phyloP scores from a whole-genome alignment of 2,797 vertebrate species.

The Fistularia commersonii region DNA sequence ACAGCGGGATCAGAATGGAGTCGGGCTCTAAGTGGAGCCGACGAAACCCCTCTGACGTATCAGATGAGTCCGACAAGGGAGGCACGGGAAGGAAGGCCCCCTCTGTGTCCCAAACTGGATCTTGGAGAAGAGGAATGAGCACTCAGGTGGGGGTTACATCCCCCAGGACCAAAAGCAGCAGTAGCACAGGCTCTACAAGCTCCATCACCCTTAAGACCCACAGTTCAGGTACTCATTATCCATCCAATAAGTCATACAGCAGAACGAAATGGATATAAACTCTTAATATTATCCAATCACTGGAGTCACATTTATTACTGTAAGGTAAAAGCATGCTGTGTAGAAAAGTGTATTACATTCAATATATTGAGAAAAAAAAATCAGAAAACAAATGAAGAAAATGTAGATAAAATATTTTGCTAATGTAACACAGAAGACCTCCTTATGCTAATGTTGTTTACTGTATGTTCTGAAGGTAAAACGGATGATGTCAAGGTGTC shows the following conservation, averaged over 20 bases:
- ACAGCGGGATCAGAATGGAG: conserved; percentile 88
- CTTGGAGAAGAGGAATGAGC: conserved; percentile 94
- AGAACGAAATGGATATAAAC: too few species aligned
- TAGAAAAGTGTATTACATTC: too few species aligned
- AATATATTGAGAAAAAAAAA: too few species aligned
- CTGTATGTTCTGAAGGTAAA: conserved; percentile 77
- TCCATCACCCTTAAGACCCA: conserved; percentile 80
- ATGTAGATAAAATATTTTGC: too few species aligned
- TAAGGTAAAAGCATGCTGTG: too few species aligned
- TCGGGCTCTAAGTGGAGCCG: conserved; percentile 82
- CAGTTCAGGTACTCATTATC: conserved; percentile 87
- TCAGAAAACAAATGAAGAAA: too few species aligned
- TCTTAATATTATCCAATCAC: too few species aligned
- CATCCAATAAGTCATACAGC: too few species aligned
- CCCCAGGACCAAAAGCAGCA: conserved; percentile 84
- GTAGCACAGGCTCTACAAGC: conserved; percentile 63
- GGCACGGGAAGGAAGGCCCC: conserved; percentile 83
- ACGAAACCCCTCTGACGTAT: conserved; percentile 88
- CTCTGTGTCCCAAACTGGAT: conserved; percentile 88
- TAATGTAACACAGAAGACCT: too few species aligned
- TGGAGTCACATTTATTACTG: not conserved
- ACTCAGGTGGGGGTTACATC: conserved; percentile 93
- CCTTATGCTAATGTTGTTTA: too few species aligned
- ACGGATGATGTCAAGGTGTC: conserved; percentile 97
- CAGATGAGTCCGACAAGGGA: conserved; percentile 93